phyloP scores from a whole-genome alignment of 2,797 vertebrate genomes.

The Lemur catta region DNA sequence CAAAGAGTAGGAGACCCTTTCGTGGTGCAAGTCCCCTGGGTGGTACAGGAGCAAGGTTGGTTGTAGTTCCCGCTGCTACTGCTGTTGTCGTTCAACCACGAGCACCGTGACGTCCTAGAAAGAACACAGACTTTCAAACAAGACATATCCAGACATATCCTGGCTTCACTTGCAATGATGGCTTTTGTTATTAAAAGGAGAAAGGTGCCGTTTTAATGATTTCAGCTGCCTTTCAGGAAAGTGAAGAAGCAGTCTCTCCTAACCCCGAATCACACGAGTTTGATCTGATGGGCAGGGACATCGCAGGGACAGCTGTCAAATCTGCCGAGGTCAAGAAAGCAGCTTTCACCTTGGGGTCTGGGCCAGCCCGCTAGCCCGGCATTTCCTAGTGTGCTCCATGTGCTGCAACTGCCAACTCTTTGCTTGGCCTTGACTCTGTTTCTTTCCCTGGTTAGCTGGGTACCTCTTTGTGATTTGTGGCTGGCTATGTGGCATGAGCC shows the following conservation, averaged over 20 bases:
- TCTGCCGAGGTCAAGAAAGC: neutral
- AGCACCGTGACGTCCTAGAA: neutral
- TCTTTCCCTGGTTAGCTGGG: neutral
- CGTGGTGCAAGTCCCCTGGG: neutral
- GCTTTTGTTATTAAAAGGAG: neutral
- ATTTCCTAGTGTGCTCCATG: fast-evolving
- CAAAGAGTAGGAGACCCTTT: neutral
- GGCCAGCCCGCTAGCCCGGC: neutral
- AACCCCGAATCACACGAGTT: neutral
- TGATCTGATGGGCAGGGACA: neutral
- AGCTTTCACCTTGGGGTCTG: neutral
- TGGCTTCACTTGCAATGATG: neutral
- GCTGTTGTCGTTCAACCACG: neutral
- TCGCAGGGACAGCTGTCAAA: neutral
- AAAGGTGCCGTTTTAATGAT: neutral
- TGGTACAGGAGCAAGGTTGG: neutral
- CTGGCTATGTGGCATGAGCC: neutral
- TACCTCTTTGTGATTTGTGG: neutral
- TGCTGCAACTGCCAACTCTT: fast-evolving
- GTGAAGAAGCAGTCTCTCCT: neutral
- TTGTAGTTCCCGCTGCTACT: neutral
- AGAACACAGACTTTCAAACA: neutral
- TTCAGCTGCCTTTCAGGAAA: neutral
- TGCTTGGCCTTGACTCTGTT: neutral
- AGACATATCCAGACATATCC: neutral